Conservation (phyloP, 1,140 invertebrate species). For the Monochamus saltuarius region DNA sequence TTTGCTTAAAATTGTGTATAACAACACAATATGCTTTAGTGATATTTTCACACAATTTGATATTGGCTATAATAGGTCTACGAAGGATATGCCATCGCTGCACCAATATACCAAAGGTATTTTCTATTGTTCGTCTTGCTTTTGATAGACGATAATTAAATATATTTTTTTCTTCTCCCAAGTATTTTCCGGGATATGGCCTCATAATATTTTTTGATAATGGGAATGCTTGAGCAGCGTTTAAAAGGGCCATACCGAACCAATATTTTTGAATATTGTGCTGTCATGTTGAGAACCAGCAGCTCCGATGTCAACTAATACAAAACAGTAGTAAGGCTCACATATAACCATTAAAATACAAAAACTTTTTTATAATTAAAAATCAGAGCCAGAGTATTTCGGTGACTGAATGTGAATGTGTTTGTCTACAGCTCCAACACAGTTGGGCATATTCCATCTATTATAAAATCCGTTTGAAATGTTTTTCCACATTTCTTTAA, state of each 20-base stretch:
- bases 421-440: constrained; percentile 10
- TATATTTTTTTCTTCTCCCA: constrained; percentile 2
- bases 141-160: constrained; percentile 19
- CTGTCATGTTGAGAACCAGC: no score
- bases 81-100: neutral
- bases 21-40: no score
- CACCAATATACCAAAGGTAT: constrained; percentile 14
- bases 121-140: constrained; percentile 15
- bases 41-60: no score
- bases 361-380: no score
- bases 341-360: no score
- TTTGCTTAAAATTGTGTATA: no score
- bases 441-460: constrained; percentile 31
- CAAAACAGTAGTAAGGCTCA: no score
- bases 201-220: constrained; percentile 2
- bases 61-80: neutral
- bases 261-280: no score
- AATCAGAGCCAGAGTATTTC: no score
- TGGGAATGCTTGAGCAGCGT: constrained; percentile 8
- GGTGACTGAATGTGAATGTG: no score
- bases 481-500: constrained; percentile 17
- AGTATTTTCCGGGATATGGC: neutral
- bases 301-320: no score
- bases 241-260: neutral
- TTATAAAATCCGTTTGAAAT: constrained; percentile 22